A percentile compares a stretch with the other conserved stretches of the same genome.
Conservation (phyloP, 2,797 vertebrate species). For the Pseudotriccus pelzelni region DNA sequence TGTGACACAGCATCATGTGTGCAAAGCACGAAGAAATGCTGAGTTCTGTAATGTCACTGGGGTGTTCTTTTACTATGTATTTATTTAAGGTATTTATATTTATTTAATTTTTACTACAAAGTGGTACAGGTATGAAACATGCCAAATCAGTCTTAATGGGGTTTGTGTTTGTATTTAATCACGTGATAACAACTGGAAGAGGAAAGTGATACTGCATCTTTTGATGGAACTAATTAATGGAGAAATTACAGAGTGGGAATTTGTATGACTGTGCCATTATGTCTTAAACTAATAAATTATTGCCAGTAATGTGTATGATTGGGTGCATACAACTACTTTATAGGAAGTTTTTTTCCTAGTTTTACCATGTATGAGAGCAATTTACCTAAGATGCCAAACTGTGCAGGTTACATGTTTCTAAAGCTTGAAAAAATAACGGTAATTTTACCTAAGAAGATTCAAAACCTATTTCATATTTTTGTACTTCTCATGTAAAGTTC, state of each 20-base stretch:
- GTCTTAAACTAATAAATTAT: conserved; percentile 56
- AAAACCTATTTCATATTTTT: conserved; percentile 76
- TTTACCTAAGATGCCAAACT: conserved; percentile 42
- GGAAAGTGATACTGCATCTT: conserved; percentile 62
- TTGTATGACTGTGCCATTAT: conserved; percentile 48
- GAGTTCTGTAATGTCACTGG: not conserved
- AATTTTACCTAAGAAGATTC: conserved; percentile 44
- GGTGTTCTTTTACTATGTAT: conserved; percentile 68
- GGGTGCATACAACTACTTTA: not conserved
- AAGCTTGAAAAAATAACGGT: conserved; percentile 40
- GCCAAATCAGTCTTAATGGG: conserved; percentile 6
- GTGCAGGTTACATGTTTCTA: conserved; percentile 67
- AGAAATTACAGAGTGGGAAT: conserved; percentile 7
- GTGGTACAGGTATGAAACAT: conserved; percentile 64
- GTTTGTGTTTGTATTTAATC: conserved; percentile 36
- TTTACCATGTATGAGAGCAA: conserved; percentile 59
- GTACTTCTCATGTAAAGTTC: conserved; percentile 70
- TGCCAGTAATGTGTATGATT: not conserved
- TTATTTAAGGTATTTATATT: conserved; percentile 84
- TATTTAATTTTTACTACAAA: conserved; percentile 80
- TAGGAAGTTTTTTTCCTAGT: conserved; percentile 10
- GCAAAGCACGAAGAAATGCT: conserved; percentile 30
- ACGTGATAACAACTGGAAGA: conserved; percentile 51
- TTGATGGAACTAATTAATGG: not conserved
- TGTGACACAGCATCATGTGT: conserved; percentile 30